Evolutionary conservation across 2,888 invertebrate genomes (phyloP), one percentile per base, ranked within the genome.

Genomic region (Apotomis capreana): DNA sequence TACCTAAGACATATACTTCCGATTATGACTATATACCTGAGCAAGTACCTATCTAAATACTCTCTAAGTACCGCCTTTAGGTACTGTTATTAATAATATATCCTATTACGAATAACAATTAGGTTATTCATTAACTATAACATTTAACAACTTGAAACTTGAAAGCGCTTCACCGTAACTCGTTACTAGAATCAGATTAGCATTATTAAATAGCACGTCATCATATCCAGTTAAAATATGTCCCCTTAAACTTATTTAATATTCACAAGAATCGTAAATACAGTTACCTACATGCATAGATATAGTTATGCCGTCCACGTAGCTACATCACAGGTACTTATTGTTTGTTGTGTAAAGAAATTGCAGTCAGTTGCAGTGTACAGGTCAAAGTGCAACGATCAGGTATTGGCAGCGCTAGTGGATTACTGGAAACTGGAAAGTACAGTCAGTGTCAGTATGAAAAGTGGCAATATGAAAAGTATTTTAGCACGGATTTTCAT

Each of bases 311-410:
- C 10, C 0, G n/a, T 67, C 51, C 13, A 5, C 37, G 61, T 63
- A 58, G 37, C 51, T 26, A 12, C 49, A 52, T 49, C 49, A 37
- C 8, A 15, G 26, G 52, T 13, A 15, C 8, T 52, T n/a, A 49
- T 63, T 57, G 62, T 62, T 69, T 62, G 49, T 60, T 55, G 54
- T 69, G 63, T 44, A 36, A 51, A 59, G 69, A 63, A 64, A 70
- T 37, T 55, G 60, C 49, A 4, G 37, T 6, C 40, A 40, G 5
- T 40, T 4, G 12, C 36, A 55, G 15, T 13, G 36, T 49, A 12
- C 13, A n/a, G 65, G 70, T 55, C 54, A 60, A 60, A 65, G 65
- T 65, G 46, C 65, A 70, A 37, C 46, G 0, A 57, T 57, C 8
- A 26, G 51, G 44, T 26, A 49, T 44, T 40, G 52, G 26, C 12